Percentiles rank a stretch among this genome's conserved stretches.
phyloP scores from a whole-genome alignment of 2,113 vertebrate genomes.

The Oreochromis aureus region DNA sequence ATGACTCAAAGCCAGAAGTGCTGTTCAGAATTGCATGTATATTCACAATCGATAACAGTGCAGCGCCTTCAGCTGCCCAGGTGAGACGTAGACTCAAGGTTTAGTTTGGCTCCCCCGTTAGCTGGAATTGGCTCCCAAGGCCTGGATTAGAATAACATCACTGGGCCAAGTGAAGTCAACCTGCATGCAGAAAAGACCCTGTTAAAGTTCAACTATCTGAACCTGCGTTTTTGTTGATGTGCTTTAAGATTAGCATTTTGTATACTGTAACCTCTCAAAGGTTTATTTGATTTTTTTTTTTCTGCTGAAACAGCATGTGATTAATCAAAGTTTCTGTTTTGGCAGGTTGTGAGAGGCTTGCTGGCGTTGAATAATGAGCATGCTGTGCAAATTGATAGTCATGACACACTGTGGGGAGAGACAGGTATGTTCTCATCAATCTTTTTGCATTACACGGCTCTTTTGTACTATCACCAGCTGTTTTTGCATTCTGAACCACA shows the following conservation, averaged over 20 bases:
- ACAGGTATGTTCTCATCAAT: slow-evolving; percentile 82
- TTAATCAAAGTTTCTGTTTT: slow-evolving; percentile 64
- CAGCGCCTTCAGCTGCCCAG: not conserved
- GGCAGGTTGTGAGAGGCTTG: slow-evolving; percentile 87
- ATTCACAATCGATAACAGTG: not conserved
- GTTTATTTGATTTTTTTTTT: slow-evolving; percentile 26
- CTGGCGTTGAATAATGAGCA: slow-evolving; percentile 79
- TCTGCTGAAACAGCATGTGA: slow-evolving; percentile 13
- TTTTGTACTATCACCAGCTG: slow-evolving; percentile 28
- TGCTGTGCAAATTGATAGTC: slow-evolving; percentile 83
- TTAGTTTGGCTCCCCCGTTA: slow-evolving; percentile 52
- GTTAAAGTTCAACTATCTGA: slow-evolving; percentile 8
- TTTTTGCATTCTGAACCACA: slow-evolving; percentile 31
- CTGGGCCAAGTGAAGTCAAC: slow-evolving; percentile 17
- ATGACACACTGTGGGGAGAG: slow-evolving; percentile 96
- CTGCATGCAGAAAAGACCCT: not conserved
- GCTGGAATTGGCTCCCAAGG: not conserved
- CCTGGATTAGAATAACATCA: slow-evolving; percentile 23
- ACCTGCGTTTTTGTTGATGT: not conserved
- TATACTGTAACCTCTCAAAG: not conserved
- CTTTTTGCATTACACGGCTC: slow-evolving; percentile 26
- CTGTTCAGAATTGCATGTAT: not conserved
- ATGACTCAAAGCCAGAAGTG: not conserved
- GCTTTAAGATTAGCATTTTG: not conserved
- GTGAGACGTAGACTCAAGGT: slow-evolving; percentile 1